Base-by-base conservation (phyloP, 2,888 invertebrate genomes). In the Chromoteleia sp. region DNA sequence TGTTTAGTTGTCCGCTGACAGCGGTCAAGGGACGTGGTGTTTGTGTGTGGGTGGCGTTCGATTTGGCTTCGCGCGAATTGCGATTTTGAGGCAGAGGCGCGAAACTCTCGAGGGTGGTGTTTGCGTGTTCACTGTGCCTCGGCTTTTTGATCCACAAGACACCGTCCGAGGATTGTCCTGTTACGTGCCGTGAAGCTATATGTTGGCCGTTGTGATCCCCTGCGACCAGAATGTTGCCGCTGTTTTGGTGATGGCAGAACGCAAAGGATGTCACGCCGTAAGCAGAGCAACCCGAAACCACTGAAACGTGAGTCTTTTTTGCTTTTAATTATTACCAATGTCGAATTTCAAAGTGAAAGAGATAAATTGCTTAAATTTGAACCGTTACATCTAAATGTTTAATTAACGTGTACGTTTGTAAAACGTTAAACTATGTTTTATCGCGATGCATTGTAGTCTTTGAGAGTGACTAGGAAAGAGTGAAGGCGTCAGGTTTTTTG, bases 241-340 rank as follows among this genome's bases (percentile, higher is more conserved):
- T 86, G 86, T 84, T 87, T 87, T 90, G 91, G 90, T 91, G 91
- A 90, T 91, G 91, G 91, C 89, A 87, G 89, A 88, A 81, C 86
- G 84, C 84, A 87, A 88, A 91, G 90, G 89, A 98, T 98, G 97
- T 98, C 98, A 92, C 96, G 98, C 92, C 95, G 98, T 93, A 98
- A 98, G 94, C 98, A 98, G 94, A 97, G 97, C 94, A 97, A 98
- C 94, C 98, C 98, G 89, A 98, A 98, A 93, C 97, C 98, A 92
- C 94, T 97, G 91, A 98, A 98, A 97, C 96, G 98, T 98, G 93
- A 95, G 96, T 95, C 36, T 59, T 29, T 29, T 6, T 8, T 33
- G 33, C 15, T 6, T 15, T 43, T 39, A 67, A 50, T 12, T 3
- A n/a, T 39, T n/a, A n/a, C n/a, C n/a, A n/a, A n/a, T n/a, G n/a